Percentiles rank a stretch among this genome's conserved stretches.
Evolutionary conservation across 2,888 invertebrate genomes (phyloP).

Genomic region (Vannuccia rotundouncinata): DNA sequence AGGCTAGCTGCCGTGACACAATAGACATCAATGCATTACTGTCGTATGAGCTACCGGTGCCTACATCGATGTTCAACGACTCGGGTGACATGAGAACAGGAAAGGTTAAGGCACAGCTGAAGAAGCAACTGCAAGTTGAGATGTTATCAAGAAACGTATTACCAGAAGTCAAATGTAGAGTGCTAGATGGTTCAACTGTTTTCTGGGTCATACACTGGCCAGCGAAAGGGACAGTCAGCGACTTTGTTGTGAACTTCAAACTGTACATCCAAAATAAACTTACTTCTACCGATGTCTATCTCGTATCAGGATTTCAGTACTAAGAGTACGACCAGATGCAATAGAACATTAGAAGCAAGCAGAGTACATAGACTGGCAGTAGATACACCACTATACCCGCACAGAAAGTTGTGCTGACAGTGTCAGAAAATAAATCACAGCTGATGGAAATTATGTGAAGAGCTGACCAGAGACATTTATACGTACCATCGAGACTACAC

Average conservation of each 20-base stretch:
- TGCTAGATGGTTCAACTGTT: constrained; percentile 41
- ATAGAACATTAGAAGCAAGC: constrained; percentile 16
- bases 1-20: constrained; percentile 19
- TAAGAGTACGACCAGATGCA: constrained; percentile 16
- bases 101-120: constrained; percentile 39
- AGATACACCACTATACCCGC: constrained; percentile 39
- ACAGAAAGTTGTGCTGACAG: constrained; percentile 40
- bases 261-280: constrained; percentile 30
- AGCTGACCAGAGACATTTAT: constrained; percentile 18
- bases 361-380: constrained; percentile 31
- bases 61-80: constrained; percentile 41
- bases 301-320: constrained; percentile 38
- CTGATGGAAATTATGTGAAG: constrained; percentile 41
- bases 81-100: constrained; percentile 41
- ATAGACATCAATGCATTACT: constrained; percentile 36
- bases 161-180: constrained; percentile 25
- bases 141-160: neutral
- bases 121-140: constrained; percentile 31
- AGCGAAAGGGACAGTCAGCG: constrained; percentile 38
- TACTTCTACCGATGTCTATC: constrained; percentile 18
- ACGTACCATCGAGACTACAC: constrained; percentile 12
- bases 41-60: constrained; percentile 41
- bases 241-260: constrained; percentile 39
- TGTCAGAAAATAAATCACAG: constrained; percentile 41
- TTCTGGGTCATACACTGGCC: constrained; percentile 41